phyloP scores from a whole-genome alignment of 2,888 invertebrate genomes.

The Thecophora atra region DNA sequence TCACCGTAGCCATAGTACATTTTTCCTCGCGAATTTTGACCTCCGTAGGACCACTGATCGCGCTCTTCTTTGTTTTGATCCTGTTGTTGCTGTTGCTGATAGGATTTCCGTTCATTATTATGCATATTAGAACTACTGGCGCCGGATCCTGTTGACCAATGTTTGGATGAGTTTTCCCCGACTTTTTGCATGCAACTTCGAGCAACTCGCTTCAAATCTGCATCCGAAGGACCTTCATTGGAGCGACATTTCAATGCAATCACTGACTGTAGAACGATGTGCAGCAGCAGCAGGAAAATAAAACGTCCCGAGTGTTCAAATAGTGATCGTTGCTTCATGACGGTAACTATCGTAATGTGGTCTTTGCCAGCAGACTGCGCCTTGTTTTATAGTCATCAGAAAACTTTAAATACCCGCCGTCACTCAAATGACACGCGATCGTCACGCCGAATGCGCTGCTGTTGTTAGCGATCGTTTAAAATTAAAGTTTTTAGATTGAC shows the following conservation, averaged over 20 bases:
- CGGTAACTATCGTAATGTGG: neutral
- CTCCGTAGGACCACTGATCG: slow-evolving; percentile 28
- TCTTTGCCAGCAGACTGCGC: neutral
- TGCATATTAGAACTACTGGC: neutral
- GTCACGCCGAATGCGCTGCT: neutral
- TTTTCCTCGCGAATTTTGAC: slow-evolving; percentile 9
- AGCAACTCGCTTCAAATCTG: slow-evolving; percentile 70
- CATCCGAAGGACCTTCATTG: slow-evolving; percentile 70
- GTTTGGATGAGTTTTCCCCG: slow-evolving; percentile 45
- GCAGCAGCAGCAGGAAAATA: slow-evolving; percentile 30
- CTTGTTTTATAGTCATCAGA: neutral
- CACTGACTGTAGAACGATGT: slow-evolving; percentile 8
- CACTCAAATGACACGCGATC: slow-evolving; percentile 4
- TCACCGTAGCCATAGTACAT: slow-evolving; percentile 34
- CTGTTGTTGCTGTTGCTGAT: slow-evolving; percentile 36
- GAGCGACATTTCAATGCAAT: slow-evolving; percentile 69
- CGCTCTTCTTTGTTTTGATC: slow-evolving; percentile 28
- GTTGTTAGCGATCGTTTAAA: neutral
- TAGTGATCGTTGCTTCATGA: slow-evolving; percentile 38
- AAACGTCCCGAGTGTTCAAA: slow-evolving; percentile 8
- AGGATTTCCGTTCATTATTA: slow-evolving; percentile 1
- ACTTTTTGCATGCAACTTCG: slow-evolving; percentile 69
- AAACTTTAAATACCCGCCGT: neutral
- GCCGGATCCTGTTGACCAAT: slow-evolving; percentile 30
- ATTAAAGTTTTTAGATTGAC: neutral